Conservation (phyloP, 2,888 invertebrate genomes). For the Cistogaster globosa region DNA sequence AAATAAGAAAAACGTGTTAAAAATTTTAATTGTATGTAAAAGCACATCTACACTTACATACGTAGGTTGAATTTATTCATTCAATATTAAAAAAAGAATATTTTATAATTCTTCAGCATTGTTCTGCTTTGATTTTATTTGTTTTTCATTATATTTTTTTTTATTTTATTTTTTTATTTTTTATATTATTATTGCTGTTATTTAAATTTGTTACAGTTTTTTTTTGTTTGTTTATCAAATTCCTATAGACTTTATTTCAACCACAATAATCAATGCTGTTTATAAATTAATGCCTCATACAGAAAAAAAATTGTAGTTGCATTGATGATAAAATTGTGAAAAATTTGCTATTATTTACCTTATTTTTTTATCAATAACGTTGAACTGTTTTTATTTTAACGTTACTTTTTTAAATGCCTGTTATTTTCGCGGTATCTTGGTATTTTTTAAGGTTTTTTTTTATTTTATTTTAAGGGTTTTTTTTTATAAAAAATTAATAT, state of each 20-base stretch:
- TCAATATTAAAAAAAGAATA: neutral
- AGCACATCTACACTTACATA: no score
- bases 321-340: constrained; percentile 39
- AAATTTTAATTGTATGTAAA: neutral
- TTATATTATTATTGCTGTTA: neutral
- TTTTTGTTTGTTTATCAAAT: neutral
- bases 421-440: no score
- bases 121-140: constrained; percentile 38
- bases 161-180: constrained; percentile 10
- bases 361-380: constrained; percentile 45
- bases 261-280: constrained; percentile 27
- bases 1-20: neutral
- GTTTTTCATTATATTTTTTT: constrained; percentile 7
- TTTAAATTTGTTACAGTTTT: constrained; percentile 6
- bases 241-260: neutral
- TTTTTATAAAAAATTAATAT: no score
- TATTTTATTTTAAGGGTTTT: neutral
- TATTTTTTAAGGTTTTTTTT: neutral
- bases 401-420: neutral
- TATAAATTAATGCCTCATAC: neutral
- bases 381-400: constrained; percentile 14
- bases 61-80: neutral
- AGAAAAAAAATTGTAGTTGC: constrained; percentile 6
- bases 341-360: neutral
- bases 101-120: neutral